Conservation (phyloP, 2,113 vertebrate species). For the Neodon shergylaensis region DNA sequence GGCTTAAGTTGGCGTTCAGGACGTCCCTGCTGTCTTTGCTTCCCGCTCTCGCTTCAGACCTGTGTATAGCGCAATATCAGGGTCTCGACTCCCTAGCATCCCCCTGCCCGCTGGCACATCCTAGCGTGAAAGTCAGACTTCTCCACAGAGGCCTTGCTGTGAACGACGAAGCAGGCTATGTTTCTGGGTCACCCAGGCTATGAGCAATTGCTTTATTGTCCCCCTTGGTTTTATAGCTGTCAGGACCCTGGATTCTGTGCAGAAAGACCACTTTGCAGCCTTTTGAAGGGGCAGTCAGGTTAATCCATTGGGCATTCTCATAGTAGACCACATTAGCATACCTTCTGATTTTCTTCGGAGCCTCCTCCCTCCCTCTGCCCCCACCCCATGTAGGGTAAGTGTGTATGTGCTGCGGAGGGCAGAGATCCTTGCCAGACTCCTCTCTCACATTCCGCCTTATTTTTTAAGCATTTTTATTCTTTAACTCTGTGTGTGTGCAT, state of each 20-base stretch:
- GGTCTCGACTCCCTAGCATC: background rate
- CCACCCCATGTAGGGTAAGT: background rate
- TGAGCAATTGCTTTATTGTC: background rate
- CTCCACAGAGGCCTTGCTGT: background rate
- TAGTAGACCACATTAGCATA: background rate
- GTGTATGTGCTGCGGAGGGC: background rate
- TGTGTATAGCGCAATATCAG: background rate
- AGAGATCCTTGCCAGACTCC: background rate
- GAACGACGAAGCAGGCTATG: accelerated
- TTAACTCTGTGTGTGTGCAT: background rate
- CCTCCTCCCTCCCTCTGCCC: background rate
- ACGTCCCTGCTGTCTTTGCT: background rate
- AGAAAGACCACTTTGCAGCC: background rate
- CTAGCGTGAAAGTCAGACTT: background rate
- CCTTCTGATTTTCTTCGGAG: background rate
- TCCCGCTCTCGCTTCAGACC: background rate
- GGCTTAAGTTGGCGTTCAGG: background rate
- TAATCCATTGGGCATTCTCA: background rate
- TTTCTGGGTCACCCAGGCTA: background rate
- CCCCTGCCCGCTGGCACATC: background rate
- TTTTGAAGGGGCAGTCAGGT: background rate
- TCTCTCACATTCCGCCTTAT: background rate
- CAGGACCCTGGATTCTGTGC: background rate
- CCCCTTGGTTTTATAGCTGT: background rate
- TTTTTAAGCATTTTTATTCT: background rate